Conservation (phyloP, 2,888 invertebrate genomes). For the Acanthosepion pharaonis region DNA sequence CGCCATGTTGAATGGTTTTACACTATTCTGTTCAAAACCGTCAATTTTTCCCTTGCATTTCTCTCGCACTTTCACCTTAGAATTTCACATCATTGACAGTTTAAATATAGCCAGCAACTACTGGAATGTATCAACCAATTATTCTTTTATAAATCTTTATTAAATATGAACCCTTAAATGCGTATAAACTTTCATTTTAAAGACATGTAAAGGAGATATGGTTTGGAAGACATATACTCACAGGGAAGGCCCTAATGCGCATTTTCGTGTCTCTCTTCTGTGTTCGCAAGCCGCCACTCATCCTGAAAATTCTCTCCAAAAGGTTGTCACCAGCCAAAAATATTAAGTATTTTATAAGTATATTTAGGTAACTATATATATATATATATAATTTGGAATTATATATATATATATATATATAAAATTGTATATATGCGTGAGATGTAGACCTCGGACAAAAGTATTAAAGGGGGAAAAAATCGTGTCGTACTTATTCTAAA, state of each 20-base stretch:
- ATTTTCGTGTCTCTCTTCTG: conserved; percentile 81
- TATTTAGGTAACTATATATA: not conserved
- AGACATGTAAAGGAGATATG: not conserved
- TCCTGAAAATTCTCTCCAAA: conserved; percentile 51
- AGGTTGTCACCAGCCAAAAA: conserved; percentile 12
- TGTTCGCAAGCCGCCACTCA: conserved; percentile 60
- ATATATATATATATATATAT: not conserved
- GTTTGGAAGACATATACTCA: conserved; percentile 79
- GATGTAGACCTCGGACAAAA: no score
- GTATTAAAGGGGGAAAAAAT: no score
- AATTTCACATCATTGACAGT: not conserved
- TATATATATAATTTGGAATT: not conserved
- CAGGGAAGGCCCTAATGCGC: conserved; percentile 98
- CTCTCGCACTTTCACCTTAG: not conserved
- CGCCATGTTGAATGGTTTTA: conserved; percentile 49
- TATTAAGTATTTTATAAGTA: conserved; percentile 9
- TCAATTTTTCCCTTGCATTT: not conserved
- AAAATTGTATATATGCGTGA: not conserved
- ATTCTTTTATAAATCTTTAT: not conserved
- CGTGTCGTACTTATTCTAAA: no score
- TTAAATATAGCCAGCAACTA: not conserved
- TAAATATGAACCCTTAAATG: not conserved
- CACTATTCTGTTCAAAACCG: not conserved
- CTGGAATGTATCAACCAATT: not conserved
- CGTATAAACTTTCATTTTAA: not conserved